Conservation (phyloP, 1,140 invertebrate species). For the Sycobia sp. region DNA sequence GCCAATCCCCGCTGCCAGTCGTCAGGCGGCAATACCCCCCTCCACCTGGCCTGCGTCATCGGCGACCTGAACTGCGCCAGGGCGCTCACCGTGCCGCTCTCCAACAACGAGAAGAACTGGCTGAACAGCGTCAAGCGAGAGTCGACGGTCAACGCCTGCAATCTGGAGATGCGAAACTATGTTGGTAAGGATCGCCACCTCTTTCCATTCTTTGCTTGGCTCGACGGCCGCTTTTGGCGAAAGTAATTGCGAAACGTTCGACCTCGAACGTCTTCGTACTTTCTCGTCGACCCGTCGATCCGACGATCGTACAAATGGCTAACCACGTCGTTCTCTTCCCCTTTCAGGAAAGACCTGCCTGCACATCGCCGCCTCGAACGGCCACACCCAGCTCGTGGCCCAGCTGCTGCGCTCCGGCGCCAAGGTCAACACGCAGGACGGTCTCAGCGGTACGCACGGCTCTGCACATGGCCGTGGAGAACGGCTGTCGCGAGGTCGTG, state of each 20-base stretch:
- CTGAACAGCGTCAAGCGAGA: background rate
- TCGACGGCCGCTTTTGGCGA: too few relatives aligned
- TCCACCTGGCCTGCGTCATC: slow-evolving; percentile 62
- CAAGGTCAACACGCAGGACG: slow-evolving; percentile 77
- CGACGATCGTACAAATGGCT: background rate
- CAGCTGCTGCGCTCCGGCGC: slow-evolving; percentile 67
- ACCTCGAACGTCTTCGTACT: too few relatives aligned
- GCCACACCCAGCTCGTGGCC: slow-evolving; percentile 2
- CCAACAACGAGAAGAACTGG: slow-evolving; percentile 54
- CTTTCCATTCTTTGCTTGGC: too few relatives aligned
- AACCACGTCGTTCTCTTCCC: background rate
- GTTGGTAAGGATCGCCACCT: background rate
- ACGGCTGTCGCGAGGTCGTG: background rate
- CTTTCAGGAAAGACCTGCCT: slow-evolving; percentile 29
- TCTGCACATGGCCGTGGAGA: slow-evolving; percentile 76
- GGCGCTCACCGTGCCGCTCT: slow-evolving; percentile 66
- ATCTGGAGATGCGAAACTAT: slow-evolving; percentile 14
- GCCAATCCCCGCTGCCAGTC: slow-evolving; percentile 66
- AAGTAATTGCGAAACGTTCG: too few relatives aligned
- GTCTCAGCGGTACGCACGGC: slow-evolving; percentile 76
- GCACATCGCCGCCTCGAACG: slow-evolving; percentile 1
- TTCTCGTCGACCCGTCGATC: too few relatives aligned
- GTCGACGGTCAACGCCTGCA: background rate
- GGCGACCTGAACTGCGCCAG: slow-evolving; percentile 67
- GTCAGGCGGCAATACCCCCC: slow-evolving; percentile 68